phyloP scores from a whole-genome alignment of 2,113 vertebrate species.

The Cettia cetti region DNA sequence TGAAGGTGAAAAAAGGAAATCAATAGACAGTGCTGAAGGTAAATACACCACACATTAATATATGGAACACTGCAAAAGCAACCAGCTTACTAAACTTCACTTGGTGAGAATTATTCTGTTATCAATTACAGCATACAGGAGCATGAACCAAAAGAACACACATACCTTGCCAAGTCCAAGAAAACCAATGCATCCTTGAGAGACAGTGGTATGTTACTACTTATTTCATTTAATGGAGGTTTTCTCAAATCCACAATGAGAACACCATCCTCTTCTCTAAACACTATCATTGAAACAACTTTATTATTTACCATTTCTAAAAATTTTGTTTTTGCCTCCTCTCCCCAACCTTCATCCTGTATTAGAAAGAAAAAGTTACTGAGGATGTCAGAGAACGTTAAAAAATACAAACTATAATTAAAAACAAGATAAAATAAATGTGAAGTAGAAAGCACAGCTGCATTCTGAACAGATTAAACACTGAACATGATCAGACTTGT shows the following conservation, averaged over 20 bases:
- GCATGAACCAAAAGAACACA: background rate
- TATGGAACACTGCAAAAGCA: background rate
- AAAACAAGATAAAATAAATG: background rate
- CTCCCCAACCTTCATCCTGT: constrained; percentile 82
- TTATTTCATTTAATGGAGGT: constrained; percentile 71
- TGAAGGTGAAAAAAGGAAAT: background rate
- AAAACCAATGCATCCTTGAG: constrained; percentile 87
- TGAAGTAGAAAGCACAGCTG: background rate
- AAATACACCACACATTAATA: background rate
- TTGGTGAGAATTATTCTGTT: background rate
- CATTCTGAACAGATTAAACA: background rate
- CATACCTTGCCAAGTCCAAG: constrained; percentile 87
- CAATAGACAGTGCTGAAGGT: background rate
- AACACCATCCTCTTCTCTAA: constrained; percentile 78
- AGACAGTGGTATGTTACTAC: constrained; percentile 76
- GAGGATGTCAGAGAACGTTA: background rate
- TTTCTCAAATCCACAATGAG: constrained; percentile 91
- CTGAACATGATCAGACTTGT: background rate
- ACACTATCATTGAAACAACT: constrained; percentile 79
- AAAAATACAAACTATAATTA: background rate
- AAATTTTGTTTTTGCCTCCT: constrained; percentile 76
- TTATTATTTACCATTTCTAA: constrained; percentile 77
- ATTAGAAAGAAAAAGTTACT: background rate
- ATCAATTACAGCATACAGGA: background rate
- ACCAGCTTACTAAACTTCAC: background rate